phyloP scores from a whole-genome alignment of 2,888 invertebrate genomes.

The Perdita meconis region DNA sequence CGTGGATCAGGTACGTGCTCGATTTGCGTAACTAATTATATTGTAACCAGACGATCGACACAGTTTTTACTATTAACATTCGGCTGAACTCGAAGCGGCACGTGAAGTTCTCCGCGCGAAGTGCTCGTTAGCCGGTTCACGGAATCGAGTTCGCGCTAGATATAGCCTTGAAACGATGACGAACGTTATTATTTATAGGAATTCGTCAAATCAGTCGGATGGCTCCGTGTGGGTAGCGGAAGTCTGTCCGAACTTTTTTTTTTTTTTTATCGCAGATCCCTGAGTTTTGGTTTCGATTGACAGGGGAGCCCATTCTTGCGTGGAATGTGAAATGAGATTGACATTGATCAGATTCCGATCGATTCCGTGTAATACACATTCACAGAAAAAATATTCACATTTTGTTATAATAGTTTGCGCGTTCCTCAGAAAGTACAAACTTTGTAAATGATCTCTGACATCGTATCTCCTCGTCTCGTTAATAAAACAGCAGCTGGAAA shows the following conservation, averaged over 20 bases:
- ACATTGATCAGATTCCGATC: too few relatives aligned
- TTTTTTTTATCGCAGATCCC: not conserved
- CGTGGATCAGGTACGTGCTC: not conserved
- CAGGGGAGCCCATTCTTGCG: too few relatives aligned
- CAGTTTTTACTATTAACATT: not conserved
- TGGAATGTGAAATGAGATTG: too few relatives aligned
- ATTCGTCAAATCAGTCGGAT: not conserved
- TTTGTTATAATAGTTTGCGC: too few relatives aligned
- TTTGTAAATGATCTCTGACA: too few relatives aligned
- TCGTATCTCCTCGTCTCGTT: too few relatives aligned
- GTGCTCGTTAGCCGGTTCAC: not conserved
- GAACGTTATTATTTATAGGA: slow-evolving; percentile 19
- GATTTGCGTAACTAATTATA: too few relatives aligned
- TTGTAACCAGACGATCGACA: too few relatives aligned
- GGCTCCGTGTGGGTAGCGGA: not conserved
- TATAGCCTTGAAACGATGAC: slow-evolving; percentile 18
- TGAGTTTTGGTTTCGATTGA: too few relatives aligned
- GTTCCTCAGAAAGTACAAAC: too few relatives aligned
- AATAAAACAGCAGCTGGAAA: not conserved
- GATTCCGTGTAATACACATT: too few relatives aligned
- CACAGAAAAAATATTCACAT: too few relatives aligned
- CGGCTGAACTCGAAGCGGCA: not conserved
- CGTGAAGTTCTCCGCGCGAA: not conserved
- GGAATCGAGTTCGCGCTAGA: not conserved
- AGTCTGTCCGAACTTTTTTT: not conserved